Evolutionary conservation across 2,797 vertebrate genomes (phyloP).

Genomic region (Hydrophis major): DNA sequence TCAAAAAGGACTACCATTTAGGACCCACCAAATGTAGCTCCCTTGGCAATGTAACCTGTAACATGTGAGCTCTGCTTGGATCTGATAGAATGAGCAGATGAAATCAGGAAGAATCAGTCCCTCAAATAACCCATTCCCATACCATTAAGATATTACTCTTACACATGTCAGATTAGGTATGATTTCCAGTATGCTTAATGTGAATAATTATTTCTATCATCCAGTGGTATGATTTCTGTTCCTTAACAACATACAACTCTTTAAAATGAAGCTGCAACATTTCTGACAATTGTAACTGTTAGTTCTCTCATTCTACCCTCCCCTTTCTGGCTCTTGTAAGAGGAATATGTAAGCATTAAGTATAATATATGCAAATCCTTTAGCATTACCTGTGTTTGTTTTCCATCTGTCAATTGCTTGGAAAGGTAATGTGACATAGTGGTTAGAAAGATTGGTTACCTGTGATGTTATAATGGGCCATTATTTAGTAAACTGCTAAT

Average conservation of each 20-base stretch:
- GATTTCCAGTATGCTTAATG: not conserved
- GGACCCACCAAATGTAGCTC: not conserved
- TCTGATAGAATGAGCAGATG: not conserved
- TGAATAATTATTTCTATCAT: not conserved
- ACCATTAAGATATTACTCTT: not conserved
- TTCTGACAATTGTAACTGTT: not conserved
- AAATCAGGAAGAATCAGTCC: not conserved
- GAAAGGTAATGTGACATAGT: not conserved
- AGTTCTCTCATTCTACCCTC: not conserved
- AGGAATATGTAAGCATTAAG: not conserved
- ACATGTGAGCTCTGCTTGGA: not conserved
- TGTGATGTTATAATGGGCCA: not conserved
- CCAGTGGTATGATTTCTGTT: not conserved
- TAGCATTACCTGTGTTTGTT: not conserved
- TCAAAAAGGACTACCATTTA: not conserved
- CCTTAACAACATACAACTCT: not conserved
- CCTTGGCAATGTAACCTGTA: not conserved
- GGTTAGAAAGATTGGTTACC: not conserved
- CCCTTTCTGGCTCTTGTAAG: not conserved
- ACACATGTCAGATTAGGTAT: not conserved
- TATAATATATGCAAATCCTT: not conserved
- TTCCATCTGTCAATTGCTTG: not conserved
- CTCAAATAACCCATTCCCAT: not conserved
- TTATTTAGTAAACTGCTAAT: not conserved
- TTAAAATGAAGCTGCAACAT: not conserved